phyloP scores from a whole-genome alignment of 2,797 vertebrate genomes.

The Gobio occitaniae region DNA sequence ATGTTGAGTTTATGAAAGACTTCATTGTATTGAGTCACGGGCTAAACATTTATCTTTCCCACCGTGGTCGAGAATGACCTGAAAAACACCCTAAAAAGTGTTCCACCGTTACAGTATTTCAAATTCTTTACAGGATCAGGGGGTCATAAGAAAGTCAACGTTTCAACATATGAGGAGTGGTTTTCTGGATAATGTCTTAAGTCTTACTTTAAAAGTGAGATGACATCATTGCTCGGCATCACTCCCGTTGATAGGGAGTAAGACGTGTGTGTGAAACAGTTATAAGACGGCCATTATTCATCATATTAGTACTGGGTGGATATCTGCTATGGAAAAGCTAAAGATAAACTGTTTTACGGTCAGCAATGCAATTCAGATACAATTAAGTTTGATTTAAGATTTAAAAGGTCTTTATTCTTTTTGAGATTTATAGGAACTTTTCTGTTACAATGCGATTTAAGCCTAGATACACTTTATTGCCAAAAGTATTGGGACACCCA shows the following conservation, averaged over 20 bases:
- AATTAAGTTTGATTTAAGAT: not conserved
- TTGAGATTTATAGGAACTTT: not conserved
- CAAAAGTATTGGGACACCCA: too few species aligned
- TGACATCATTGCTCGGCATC: constrained; percentile 41
- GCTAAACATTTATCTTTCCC: not conserved
- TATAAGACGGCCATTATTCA: constrained; percentile 7
- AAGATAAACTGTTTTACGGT: not conserved
- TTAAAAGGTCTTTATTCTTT: not conserved
- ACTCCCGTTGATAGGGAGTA: constrained; percentile 23
- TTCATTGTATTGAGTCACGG: not conserved
- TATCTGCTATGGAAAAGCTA: not conserved
- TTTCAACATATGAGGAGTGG: constrained; percentile 53
- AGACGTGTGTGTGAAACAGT: not conserved
- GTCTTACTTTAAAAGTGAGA: constrained; percentile 2
- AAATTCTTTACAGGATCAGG: constrained; percentile 29
- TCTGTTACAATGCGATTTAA: not conserved
- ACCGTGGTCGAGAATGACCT: not conserved
- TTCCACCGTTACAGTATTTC: constrained; percentile 1
- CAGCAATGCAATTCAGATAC: not conserved
- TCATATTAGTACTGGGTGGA: constrained; percentile 4
- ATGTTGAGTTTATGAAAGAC: not conserved
- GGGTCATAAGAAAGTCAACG: constrained; percentile 55
- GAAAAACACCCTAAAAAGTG: not conserved
- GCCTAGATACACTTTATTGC: too few species aligned
- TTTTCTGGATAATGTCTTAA: constrained; percentile 49